Evolutionary conservation across 2,113 vertebrate genomes (phyloP).

Genomic region (Myotis yumanensis): DNA sequence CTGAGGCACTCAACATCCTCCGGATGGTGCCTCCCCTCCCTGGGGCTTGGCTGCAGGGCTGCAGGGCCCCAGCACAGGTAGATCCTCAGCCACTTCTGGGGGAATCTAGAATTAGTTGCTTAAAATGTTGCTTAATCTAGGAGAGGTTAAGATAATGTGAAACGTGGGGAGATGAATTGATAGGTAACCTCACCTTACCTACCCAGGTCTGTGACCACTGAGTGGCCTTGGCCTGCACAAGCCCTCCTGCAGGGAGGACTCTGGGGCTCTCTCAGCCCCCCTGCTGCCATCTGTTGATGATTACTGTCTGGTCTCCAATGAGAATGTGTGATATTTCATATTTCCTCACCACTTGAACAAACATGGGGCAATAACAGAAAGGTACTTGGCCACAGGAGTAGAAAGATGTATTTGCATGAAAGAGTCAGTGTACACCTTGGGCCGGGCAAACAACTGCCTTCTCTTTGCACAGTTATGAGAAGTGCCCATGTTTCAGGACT

Average conservation of each 20-base stretch:
- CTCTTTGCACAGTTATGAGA: conserved; percentile 74
- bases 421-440: conserved; percentile 85
- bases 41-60: neutral
- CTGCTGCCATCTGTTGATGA: conserved; percentile 95
- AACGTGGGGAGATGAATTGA: conserved; percentile 75
- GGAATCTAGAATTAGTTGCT: conserved; percentile 70
- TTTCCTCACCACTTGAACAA: conserved; percentile 99
- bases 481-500: conserved; percentile 42
- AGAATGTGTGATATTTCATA: conserved; percentile 98
- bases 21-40: neutral
- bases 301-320: conserved; percentile 93
- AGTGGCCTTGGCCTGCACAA: conserved; percentile 63
- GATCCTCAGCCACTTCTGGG: conserved; percentile 55
- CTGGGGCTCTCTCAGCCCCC: conserved; percentile 71
- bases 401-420: conserved; percentile 89
- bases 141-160: conserved; percentile 81
- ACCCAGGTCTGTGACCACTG: conserved; percentile 73
- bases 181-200: conserved; percentile 78
- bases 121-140: conserved; percentile 16
- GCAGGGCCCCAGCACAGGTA: neutral
- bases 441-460: conserved; percentile 79
- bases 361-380: conserved; percentile 94
- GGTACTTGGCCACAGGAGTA: conserved; percentile 94
- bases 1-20: neutral
- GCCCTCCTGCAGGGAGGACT: conserved; percentile 62